Evolutionary conservation across 2,797 vertebrate genomes (phyloP), one percentile per base, ranked within the genome.

Genomic region (Ceryle rudis): DNA sequence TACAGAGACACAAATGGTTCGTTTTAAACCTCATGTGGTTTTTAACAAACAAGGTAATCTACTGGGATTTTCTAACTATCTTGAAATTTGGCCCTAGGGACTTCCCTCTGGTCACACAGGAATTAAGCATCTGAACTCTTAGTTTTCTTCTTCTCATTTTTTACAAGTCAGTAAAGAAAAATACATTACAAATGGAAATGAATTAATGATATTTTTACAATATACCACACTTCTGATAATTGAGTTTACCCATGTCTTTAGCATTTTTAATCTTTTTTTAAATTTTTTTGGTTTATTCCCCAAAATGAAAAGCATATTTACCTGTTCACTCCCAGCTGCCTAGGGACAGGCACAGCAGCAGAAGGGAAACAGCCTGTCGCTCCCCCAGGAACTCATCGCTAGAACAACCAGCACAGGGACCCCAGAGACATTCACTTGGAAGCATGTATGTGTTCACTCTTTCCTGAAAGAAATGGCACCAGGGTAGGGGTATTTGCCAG

Each of bases 371-470:
- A 35, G 26, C 41, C 42, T 31, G 14, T 46, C 37, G 6, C 33
- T 72, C 10, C 12, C n/a, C 28, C 11, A 25, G 67, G 57, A 66
- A 2, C 14, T 13, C 33, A 3, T 2, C 31, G 6, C 8, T 25
- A 26, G 14, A 58, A 31, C 20, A 41, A 85, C 42, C 0, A 15
- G 47, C 64, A 37, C 47, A 39, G 33, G 26, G 52, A 51, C 7
- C 4, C 35, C 66, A 21, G 25, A 9, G 23, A 28, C 14, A 9
- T 3, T 6, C 10, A 14, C 4, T 1, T 0, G 25, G 21, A n/a
- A 51, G 51, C 9, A 4, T 0, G 1, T 7, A 1, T 5, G 55
- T 46, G 8, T 11, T 18, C 1, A 0, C 18, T 37, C 60, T 19
- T 60, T 17, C 37, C 33, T 47, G 29, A 11, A 31, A 42, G 26